Evolutionary conservation across 2,113 vertebrate genomes (phyloP).

Genomic region (Bolborhynchus lineola): DNA sequence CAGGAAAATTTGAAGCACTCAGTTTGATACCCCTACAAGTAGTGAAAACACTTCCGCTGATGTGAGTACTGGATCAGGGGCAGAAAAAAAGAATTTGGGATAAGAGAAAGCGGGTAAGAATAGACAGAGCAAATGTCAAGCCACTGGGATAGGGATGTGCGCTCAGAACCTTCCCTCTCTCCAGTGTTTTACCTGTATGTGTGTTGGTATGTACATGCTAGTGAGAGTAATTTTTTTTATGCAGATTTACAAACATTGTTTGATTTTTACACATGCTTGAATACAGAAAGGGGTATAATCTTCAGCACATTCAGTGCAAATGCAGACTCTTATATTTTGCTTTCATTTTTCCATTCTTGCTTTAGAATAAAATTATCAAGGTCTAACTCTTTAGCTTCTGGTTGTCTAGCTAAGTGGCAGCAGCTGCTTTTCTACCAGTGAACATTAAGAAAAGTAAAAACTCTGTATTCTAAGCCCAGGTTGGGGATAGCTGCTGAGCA

Average conservation of each 20-base stretch:
- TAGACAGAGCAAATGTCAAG: background rate
- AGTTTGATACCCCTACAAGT: background rate
- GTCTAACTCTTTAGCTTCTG: background rate
- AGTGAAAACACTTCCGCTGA: background rate
- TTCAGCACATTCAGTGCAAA: background rate
- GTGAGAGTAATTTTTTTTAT: background rate
- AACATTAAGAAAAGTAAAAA: background rate
- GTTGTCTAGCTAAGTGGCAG: background rate
- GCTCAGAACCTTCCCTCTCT: background rate
- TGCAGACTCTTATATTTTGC: background rate
- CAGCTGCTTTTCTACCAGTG: background rate
- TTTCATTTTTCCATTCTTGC: background rate
- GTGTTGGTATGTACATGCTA: background rate
- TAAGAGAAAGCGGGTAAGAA: background rate
- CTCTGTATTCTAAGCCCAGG: background rate
- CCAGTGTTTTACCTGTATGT: background rate
- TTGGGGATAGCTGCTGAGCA: background rate
- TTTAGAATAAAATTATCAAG: background rate
- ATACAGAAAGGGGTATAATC: rapidly evolving
- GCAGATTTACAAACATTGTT: background rate
- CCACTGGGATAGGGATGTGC: background rate
- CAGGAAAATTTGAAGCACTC: background rate
- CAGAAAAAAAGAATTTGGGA: background rate
- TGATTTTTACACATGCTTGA: background rate
- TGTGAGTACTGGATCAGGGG: background rate